A percentile compares a stretch with the other conserved stretches of the same genome.
phyloP scores from a whole-genome alignment of 1,140 invertebrate species.

The Hylyphantes graminicola region DNA sequence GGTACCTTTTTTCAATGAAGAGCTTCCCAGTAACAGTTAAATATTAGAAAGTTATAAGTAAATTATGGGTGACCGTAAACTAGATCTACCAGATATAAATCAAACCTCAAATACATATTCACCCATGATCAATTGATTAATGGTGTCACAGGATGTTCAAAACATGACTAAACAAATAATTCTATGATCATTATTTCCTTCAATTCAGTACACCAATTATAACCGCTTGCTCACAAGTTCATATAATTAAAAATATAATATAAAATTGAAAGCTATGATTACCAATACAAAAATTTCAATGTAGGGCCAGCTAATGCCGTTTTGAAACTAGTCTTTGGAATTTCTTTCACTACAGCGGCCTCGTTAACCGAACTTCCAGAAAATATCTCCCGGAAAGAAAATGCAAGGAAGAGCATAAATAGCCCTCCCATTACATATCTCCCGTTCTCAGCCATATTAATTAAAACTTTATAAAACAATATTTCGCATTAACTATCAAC shows the following conservation, averaged over 20 bases:
- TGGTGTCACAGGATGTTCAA: neutral
- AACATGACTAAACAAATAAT: neutral
- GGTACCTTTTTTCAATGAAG: too few relatives aligned
- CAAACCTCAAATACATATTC: neutral
- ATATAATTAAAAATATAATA: neutral
- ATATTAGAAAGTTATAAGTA: too few relatives aligned
- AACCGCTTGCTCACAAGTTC: too few relatives aligned
- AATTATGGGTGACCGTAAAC: too few relatives aligned
- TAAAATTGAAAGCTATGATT: slow-evolving; percentile 60
- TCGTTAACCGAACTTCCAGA: slow-evolving; percentile 39
- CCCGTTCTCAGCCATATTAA: slow-evolving; percentile 34
- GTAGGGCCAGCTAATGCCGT: slow-evolving; percentile 69
- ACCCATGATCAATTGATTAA: neutral
- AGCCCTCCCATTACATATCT: slow-evolving; percentile 58
- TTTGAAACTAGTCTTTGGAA: slow-evolving; percentile 68
- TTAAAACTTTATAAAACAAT: neutral
- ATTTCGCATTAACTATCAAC: neutral
- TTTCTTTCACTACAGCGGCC: slow-evolving; percentile 65
- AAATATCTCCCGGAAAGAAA: slow-evolving; percentile 62
- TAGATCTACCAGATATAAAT: too few relatives aligned
- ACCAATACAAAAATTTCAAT: slow-evolving; percentile 72
- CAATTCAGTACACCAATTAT: too few relatives aligned
- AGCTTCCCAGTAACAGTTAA: too few relatives aligned
- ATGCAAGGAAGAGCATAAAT: slow-evolving; percentile 60
- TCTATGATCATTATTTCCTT: too few relatives aligned